Conservation (phyloP, 2,797 vertebrate species). For the Eulemur albifrons region DNA sequence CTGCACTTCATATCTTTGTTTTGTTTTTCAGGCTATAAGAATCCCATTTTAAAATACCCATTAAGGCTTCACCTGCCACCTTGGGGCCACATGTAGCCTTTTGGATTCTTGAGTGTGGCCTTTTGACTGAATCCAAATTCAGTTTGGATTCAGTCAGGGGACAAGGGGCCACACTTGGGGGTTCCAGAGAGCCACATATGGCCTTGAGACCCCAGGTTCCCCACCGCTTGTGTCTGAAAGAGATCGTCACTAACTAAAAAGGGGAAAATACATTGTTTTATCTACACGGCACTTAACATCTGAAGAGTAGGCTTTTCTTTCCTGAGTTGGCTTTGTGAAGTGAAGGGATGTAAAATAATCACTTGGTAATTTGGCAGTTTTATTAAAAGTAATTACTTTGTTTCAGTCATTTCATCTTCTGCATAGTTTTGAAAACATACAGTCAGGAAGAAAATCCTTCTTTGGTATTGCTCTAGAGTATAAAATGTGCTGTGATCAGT, state of each 20-base stretch:
- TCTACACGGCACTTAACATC: not conserved
- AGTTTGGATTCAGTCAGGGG: not conserved
- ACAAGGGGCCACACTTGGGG: not conserved
- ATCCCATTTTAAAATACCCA: not conserved
- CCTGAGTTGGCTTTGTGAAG: not conserved
- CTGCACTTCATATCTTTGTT: not conserved
- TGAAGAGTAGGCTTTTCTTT: not conserved
- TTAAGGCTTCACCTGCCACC: not conserved
- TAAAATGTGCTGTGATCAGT: not conserved
- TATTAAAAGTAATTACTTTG: slow-evolving; percentile 39
- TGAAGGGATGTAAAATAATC: not conserved
- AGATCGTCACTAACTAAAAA: not conserved
- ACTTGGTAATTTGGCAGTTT: slow-evolving; percentile 7
- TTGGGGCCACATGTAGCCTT: not conserved
- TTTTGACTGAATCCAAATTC: not conserved
- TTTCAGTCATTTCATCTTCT: not conserved
- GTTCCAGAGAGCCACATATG: not conserved
- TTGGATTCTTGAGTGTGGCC: not conserved
- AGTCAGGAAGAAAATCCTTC: not conserved
- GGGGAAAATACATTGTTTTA: not conserved
- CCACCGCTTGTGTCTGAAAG: not conserved
- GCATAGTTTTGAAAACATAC: slow-evolving; percentile 13
- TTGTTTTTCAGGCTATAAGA: not conserved
- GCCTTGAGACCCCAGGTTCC: not conserved
- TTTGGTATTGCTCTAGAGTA: slow-evolving; percentile 3